Percentiles rank a stretch among this genome's conserved stretches.
These are phyloP conservation scores for Notodonta ziczac DNA, from an alignment of 2,888 invertebrate species.

Conservation along the genomic window DNA sequence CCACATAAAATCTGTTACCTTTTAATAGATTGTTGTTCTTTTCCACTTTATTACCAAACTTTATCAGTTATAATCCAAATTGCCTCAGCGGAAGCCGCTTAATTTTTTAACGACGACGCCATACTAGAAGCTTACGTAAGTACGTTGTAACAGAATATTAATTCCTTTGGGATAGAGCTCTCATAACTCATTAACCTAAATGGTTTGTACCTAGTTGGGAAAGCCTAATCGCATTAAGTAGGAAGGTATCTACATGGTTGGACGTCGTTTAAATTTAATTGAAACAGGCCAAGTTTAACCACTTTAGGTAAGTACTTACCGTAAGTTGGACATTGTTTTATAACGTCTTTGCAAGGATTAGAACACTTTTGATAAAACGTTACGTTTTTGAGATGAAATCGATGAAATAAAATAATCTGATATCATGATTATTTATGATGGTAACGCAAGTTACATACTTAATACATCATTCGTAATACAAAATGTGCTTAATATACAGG, in stretches of 20 bases:
- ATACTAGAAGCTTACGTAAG: constrained; percentile 26
- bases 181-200: constrained; percentile 65
- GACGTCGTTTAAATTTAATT: constrained; percentile 39
- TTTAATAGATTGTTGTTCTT: neutral
- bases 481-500: too few relatives aligned
- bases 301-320: constrained; percentile 21
- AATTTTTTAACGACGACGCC: constrained; percentile 15
- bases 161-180: constrained; percentile 50
- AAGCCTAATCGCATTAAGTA: constrained; percentile 59
- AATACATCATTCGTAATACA: too few relatives aligned
- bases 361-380: too few relatives aligned
- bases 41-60: constrained; percentile 3
- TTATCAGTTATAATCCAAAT: constrained; percentile 7
- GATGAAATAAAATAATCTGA: too few relatives aligned
- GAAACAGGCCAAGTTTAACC: constrained; percentile 24
- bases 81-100: constrained; percentile 6
- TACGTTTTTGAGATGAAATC: too few relatives aligned
- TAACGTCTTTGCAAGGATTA: too few relatives aligned
- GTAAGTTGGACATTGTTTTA: too few relatives aligned
- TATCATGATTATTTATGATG: too few relatives aligned
- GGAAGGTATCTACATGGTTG: too few relatives aligned
- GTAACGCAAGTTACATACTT: too few relatives aligned
- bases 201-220: constrained; percentile 54
- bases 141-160: constrained; percentile 42
- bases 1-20: neutral